Evolutionary conservation across 2,888 invertebrate species (phyloP), one percentile per base, ranked within the genome.

Genomic region (Eucera pruinosa): DNA sequence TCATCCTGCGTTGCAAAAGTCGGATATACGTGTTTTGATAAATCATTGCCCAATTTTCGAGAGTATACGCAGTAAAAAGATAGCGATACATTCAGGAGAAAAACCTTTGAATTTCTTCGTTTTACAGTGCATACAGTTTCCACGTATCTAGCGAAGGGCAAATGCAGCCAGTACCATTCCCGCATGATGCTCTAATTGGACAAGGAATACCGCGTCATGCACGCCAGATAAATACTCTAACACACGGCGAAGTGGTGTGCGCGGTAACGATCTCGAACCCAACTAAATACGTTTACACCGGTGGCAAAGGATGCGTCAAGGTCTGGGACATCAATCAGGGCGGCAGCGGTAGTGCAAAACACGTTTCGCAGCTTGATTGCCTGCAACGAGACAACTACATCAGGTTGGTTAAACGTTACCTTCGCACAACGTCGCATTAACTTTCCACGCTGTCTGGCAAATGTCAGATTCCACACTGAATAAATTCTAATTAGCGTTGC

Each of bases 301-400:
- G 98, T 25, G 98, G 98, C 80, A 99, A 98, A 93, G 98, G 98
- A 68, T 97, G 98, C 93, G 98, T 99, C 86, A 99, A 99, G 93
- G 98, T 98, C 75, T 98, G 98, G 98, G 98, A 98, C 93, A 98
- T 98, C 92, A 96, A 96, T 93, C 97, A 97, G 91, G 96, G 97
- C 33, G 96, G 95, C 79, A 94, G 94, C 83, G 96, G 96, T 80
- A 95, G 94, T 86, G 97, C 97, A 92, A 96, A 95, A 88, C 97
- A 98, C 64, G 96, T 98, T 80, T 97, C 97, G 78, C 97, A 98
- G 91, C 94, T 98, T 84, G 98, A 98, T 93, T 98, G 98, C 93
- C 94, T 98, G 94, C 97, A 98, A 96, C 94, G 97, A 85, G 98
- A 98, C 93, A 98, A 98, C 93, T 98, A 98, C 93, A 98, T 98